Conservation (phyloP, 2,888 invertebrate genomes). For the Abrostola triplasia region DNA sequence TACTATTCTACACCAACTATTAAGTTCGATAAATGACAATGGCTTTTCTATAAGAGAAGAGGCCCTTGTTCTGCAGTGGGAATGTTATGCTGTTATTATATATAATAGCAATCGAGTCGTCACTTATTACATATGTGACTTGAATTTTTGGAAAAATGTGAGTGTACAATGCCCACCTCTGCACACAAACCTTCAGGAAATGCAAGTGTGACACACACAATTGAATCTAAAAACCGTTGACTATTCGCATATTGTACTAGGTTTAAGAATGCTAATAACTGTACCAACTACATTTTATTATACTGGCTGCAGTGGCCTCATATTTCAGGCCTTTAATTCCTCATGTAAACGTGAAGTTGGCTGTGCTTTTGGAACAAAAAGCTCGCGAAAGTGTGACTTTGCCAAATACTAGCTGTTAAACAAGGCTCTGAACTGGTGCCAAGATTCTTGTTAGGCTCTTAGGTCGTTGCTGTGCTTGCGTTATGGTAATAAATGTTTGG, state of each 20-base stretch:
- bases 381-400: slow-evolving; percentile 18
- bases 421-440: slow-evolving; percentile 46
- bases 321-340: slow-evolving; percentile 11
- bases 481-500: slow-evolving; percentile 45
- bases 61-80: no score
- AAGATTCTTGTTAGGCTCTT: slow-evolving; percentile 43
- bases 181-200: no score
- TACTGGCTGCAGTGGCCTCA: slow-evolving; percentile 6
- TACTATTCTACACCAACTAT: no score
- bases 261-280: slow-evolving; percentile 21
- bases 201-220: slow-evolving; percentile 2
- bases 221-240: slow-evolving; percentile 23
- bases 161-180: no score
- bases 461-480: slow-evolving; percentile 12
- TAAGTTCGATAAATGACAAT: no score
- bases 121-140: no score
- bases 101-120: no score
- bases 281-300: slow-evolving; percentile 18
- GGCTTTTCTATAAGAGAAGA: no score
- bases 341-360: slow-evolving; percentile 13
- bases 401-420: slow-evolving; percentile 37
- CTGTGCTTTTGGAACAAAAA: slow-evolving; percentile 7
- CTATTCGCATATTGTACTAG: slow-evolving; percentile 4
- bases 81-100: no score
- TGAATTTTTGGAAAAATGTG: no score